Evolutionary conservation across 2,888 invertebrate genomes (phyloP).

Genomic region (Slavum lentiscoides): DNA sequence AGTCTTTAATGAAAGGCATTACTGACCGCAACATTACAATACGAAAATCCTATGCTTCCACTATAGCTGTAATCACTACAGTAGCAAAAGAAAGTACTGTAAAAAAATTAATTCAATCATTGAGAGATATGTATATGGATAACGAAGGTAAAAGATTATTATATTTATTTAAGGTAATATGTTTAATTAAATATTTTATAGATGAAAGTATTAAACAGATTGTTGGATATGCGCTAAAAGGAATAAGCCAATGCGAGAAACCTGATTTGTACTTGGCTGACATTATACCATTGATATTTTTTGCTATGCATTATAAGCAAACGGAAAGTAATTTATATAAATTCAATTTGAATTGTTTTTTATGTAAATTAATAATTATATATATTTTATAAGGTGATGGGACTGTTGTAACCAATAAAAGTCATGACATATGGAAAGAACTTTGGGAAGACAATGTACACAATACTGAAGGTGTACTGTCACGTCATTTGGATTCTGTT

Average conservation of each 20-base stretch:
- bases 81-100: slow-evolving; percentile 77
- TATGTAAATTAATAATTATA: neutral
- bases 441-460: slow-evolving; percentile 87
- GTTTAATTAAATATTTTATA: slow-evolving; percentile 1
- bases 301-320: slow-evolving; percentile 75
- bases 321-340: slow-evolving; percentile 60
- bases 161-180: neutral
- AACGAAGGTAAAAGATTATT: slow-evolving; percentile 28
- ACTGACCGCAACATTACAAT: slow-evolving; percentile 83
- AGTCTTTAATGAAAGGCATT: slow-evolving; percentile 73
- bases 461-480: slow-evolving; percentile 76
- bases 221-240: slow-evolving; percentile 44
- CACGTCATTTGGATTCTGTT: slow-evolving; percentile 74
- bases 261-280: slow-evolving; percentile 57
- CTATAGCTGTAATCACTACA: slow-evolving; percentile 82
- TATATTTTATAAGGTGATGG: slow-evolving; percentile 2
- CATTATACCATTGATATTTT: slow-evolving; percentile 81
- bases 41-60: slow-evolving; percentile 79
- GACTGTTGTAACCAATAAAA: neutral
- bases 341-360: slow-evolving; percentile 12
- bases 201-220: slow-evolving; percentile 42
- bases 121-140: slow-evolving; percentile 47
- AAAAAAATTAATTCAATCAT: slow-evolving; percentile 65
- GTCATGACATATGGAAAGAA: slow-evolving; percentile 76
- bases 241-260: slow-evolving; percentile 50